phyloP scores from a whole-genome alignment of 2,113 vertebrate species.

The Pardalotus punctatus region DNA sequence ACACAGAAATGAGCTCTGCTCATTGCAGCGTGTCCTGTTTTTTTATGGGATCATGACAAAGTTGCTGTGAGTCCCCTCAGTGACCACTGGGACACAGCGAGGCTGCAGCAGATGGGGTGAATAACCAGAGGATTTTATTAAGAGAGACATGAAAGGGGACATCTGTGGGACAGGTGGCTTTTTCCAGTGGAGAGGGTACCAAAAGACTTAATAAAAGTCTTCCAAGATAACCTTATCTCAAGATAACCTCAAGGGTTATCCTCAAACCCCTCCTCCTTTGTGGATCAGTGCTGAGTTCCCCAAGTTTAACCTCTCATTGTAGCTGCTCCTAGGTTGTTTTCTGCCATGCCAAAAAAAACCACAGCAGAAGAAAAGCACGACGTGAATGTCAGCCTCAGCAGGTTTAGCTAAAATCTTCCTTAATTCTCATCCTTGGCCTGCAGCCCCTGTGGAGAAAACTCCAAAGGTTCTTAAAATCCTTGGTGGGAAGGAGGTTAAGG shows the following conservation, averaged over 20 bases:
- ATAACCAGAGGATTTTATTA: background rate
- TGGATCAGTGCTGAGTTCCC: background rate
- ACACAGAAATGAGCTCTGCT: background rate
- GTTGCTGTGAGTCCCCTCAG: background rate
- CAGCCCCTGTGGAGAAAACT: background rate
- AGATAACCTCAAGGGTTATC: background rate
- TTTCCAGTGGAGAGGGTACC: background rate
- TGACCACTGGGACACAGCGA: accelerated
- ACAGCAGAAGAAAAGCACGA: background rate
- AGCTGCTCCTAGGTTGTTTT: background rate
- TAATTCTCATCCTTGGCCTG: background rate
- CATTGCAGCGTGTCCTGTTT: background rate
- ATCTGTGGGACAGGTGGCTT: background rate
- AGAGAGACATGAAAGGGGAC: background rate
- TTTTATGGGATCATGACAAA: background rate
- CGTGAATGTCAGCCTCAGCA: background rate
- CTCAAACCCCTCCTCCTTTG: background rate
- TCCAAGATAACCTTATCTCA: background rate
- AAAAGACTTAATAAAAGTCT: background rate
- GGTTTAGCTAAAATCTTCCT: background rate
- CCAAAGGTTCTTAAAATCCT: background rate
- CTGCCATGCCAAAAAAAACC: background rate
- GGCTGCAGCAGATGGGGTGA: background rate
- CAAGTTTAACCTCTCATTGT: background rate
- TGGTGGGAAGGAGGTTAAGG: background rate